phyloP scores from a whole-genome alignment of 2,797 vertebrate species.

The Clarias platycephalus region DNA sequence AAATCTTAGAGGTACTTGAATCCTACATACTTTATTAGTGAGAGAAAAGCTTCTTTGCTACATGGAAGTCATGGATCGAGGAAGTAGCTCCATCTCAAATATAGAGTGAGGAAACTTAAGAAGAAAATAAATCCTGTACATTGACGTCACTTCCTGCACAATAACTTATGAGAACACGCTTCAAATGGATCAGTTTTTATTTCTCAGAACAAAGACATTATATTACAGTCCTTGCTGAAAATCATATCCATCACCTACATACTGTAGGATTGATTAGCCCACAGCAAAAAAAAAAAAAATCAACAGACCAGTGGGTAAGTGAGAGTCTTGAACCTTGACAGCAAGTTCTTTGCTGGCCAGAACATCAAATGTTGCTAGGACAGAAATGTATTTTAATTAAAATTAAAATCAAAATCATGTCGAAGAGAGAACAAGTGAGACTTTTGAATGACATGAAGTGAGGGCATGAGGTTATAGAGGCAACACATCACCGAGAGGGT shows the following conservation, averaged over 20 bases:
- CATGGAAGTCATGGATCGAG: neutral
- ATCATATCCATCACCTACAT: neutral
- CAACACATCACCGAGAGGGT: neutral
- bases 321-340: neutral
- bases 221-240: neutral
- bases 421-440: neutral
- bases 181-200: neutral
- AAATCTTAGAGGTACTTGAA: neutral
- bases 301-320: neutral
- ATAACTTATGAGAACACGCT: neutral
- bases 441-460: neutral
- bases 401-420: neutral
- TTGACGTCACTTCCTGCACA: neutral
- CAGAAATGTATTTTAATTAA: neutral
- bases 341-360: neutral
- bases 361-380: neutral
- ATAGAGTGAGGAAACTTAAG: neutral
- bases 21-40: neutral
- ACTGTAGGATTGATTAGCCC: neutral
- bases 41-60: neutral
- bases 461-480: neutral
- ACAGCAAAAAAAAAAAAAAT: neutral
- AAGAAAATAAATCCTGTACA: neutral
- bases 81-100: neutral
- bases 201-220: neutral